Evolutionary conservation across 2,113 vertebrate species (phyloP), one percentile per base, ranked within the genome.

Genomic region (Stictonetta naevosa): DNA sequence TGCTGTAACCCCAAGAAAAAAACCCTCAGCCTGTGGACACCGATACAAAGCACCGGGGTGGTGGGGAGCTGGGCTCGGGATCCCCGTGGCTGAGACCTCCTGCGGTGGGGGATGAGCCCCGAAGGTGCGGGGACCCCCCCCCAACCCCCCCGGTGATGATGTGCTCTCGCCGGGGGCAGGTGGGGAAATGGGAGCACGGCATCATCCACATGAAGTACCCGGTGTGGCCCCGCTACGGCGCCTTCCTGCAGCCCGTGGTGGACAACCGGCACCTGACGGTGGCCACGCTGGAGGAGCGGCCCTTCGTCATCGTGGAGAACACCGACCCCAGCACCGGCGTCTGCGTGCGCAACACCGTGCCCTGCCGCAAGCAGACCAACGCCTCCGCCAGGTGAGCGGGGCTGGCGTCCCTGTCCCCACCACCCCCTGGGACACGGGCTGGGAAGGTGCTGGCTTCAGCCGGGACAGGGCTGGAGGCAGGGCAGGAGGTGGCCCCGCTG

Each of bases 191-290:
- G 88, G 99, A 99, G 93, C 98, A 95, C 25, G 99, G 99, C 13
- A 98, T 99, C 96, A 98, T 99, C 83, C 98, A 99, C 93, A 99
- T 99, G 99, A 98, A 99, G 90, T 99, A 99, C 94, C 99, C 99
- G 0, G 99, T 99, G 69, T 99, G 99, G 99, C 99, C 99, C 9
- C 98, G 99, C 31, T 99, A 99, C 2, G 99, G 99, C 29, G 98
- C 98, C 68, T 98, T 98, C 96, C 96, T 99, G 96, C 98, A 99
- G 97, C 99, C 98, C 0, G 99, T 99, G 96, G 98, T 98, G 0
- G 99, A 99, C 75, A 99, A 99, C 97, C 97, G 98, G 15, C 99
- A 99, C 90, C 97, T 99, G 96, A 99, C 99, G 0, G 99, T 99
- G 95, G 99, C 99, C 96, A 99, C 99, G 0, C 98, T 99, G 92